These are phyloP conservation scores for Euphonia xanthogaster DNA, from an alignment of 2,797 vertebrate genomes.

Conservation along the genomic window DNA sequence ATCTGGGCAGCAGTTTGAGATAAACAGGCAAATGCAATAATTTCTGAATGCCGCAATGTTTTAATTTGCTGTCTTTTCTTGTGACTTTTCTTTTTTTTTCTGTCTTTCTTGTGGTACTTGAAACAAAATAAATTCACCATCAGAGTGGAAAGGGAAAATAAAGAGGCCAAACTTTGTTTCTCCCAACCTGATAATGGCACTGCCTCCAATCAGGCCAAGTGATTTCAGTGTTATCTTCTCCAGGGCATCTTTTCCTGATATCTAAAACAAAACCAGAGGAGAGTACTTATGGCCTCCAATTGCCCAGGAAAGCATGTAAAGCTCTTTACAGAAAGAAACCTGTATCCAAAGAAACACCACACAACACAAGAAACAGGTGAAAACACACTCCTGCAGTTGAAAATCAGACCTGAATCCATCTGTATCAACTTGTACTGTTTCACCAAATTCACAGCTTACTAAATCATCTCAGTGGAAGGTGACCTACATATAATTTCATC, in stretches of 20 bases:
- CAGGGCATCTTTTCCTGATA: conserved; percentile 84
- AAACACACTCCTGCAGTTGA: not conserved
- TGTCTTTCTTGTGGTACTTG: not conserved
- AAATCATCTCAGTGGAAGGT: not conserved
- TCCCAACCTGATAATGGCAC: conserved; percentile 88
- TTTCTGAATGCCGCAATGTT: not conserved
- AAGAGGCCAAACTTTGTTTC: not conserved
- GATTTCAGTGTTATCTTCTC: conserved; percentile 87
- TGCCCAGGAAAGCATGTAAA: not conserved
- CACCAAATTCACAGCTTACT: not conserved
- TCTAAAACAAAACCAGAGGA: conserved; percentile 68
- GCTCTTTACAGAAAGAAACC: not conserved
- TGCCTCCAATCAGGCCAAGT: conserved; percentile 91
- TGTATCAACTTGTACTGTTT: not conserved
- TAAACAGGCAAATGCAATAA: conserved; percentile 44
- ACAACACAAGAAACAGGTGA: not conserved
- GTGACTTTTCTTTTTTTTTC: not conserved
- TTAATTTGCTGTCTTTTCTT: not conserved
- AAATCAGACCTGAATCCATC: not conserved
- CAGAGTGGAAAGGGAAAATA: not conserved
- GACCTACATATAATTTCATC: not conserved
- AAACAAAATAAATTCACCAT: conserved; percentile 26
- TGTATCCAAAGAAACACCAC: not conserved
- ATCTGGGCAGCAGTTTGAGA: conserved; percentile 57
- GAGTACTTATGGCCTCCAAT: not conserved